Evolutionary conservation across 2,113 vertebrate species (phyloP), one percentile per base, ranked within the genome.

Genomic region (Chloebia gouldiae): DNA sequence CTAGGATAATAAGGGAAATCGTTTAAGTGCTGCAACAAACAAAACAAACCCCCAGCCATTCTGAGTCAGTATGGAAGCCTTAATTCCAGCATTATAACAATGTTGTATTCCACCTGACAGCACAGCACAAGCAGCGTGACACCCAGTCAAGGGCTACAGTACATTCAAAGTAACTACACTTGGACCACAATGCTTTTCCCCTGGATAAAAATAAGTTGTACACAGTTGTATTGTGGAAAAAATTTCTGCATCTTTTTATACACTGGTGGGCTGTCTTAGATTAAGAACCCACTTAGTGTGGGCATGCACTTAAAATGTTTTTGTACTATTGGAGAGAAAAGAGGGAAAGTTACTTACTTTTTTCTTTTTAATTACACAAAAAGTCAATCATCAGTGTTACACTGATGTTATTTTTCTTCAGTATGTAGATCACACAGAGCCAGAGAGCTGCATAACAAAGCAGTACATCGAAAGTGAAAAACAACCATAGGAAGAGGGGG

Each of bases 91-190:
- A 13, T 73, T 54, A 30, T 37, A 73, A 54, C 10, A 3, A 54
- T 31, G 53, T 71, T 71, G 35, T 60, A 53, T 91, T 94, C 83
- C 57, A 86, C 77, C 69, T 79, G 95, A 93, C 91, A 94, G 92
- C 86, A 56, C 68, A 88, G 80, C 2, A 1, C 72, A 81, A 68
- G 86, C 72, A 91, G 53, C 0, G 1, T 94, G 88, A 92, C 91
- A 44, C 5, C n/a, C 54, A 90, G 69, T 93, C 88, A 81, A 81
- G 83, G 63, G 66, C 72, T 86, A 44, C 13, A 64, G 65, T 53
- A 49, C 83, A 60, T 15, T n/a, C n/a, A 78, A 81, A 91, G 42
- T 16, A 93, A 25, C 56, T 79, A 30, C 57, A 11, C n/a, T 94
- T 92, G 76, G 88, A 69, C 60, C 77, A 71, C 44, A 57, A 7